phyloP scores from a whole-genome alignment of 2,888 invertebrate species.

The Phymatocera aterrima region DNA sequence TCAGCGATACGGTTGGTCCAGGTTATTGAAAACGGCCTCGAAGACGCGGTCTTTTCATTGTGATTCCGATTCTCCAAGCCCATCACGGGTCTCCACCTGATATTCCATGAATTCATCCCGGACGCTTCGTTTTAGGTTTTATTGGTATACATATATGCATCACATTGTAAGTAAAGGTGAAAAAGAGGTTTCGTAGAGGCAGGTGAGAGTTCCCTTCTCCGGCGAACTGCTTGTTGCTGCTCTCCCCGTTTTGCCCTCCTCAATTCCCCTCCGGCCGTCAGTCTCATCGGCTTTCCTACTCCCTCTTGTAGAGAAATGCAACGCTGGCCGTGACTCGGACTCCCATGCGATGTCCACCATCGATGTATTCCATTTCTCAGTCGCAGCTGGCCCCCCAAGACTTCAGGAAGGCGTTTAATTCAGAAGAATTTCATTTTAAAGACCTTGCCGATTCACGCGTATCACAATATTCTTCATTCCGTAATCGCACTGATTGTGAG shows the following conservation, averaged over 20 bases:
- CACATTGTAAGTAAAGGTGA: conserved; percentile 3
- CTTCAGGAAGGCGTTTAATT: background rate
- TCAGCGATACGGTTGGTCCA: too few species aligned
- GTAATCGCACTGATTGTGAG: too few species aligned
- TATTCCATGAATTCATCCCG: background rate
- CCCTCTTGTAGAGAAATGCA: conserved; percentile 31
- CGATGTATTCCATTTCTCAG: background rate
- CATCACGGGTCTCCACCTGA: too few species aligned
- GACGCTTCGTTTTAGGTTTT: background rate
- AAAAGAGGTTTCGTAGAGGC: background rate
- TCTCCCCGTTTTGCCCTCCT: background rate
- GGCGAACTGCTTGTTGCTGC: background rate
- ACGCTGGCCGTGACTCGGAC: conserved; percentile 3
- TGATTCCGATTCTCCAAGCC: too few species aligned
- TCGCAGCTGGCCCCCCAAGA: background rate
- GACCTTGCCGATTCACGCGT: too few species aligned
- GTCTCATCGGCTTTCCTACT: background rate
- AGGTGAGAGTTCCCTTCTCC: conserved; percentile 40
- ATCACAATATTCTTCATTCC: too few species aligned
- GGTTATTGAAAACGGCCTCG: too few species aligned
- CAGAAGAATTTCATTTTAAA: background rate
- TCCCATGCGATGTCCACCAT: conserved; percentile 11
- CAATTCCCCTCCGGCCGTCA: background rate
- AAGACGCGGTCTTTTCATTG: too few species aligned
- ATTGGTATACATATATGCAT: too few species aligned